phyloP scores from a whole-genome alignment of 1,140 invertebrate species.

The Drosophila pruinosa region DNA sequence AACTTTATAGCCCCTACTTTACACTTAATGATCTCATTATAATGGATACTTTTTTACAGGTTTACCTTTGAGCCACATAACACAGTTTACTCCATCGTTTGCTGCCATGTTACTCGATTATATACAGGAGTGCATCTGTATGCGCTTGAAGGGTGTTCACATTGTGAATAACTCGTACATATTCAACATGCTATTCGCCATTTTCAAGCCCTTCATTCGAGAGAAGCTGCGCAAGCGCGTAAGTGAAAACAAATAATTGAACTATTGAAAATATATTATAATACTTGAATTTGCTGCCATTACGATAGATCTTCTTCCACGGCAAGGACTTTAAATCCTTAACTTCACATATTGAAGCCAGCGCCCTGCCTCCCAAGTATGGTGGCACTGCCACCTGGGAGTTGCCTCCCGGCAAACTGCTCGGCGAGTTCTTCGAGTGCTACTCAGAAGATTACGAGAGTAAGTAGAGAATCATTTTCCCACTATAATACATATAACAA shows the following conservation, averaged over 20 bases:
- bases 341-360: slow-evolving; percentile 85
- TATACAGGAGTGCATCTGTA: slow-evolving; percentile 85
- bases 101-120: slow-evolving; percentile 87
- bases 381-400: slow-evolving; percentile 87
- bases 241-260: slow-evolving; percentile 39
- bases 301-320: slow-evolving; percentile 87
- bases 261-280: too few species aligned
- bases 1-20: neutral
- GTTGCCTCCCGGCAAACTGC: slow-evolving; percentile 82
- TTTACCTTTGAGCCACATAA: slow-evolving; percentile 86
- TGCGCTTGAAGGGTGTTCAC: slow-evolving; percentile 88
- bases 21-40: neutral
- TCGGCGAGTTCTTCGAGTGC: slow-evolving; percentile 84
- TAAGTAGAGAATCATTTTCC: slow-evolving; percentile 76
- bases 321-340: slow-evolving; percentile 88
- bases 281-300: neutral
- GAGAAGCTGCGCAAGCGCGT: slow-evolving; percentile 86
- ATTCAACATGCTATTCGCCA: slow-evolving; percentile 89
- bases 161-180: slow-evolving; percentile 91
- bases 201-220: slow-evolving; percentile 91
- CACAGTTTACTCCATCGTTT: slow-evolving; percentile 88
- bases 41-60: slow-evolving; percentile 54
- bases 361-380: slow-evolving; percentile 87
- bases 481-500: neutral
- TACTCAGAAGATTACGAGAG: slow-evolving; percentile 85